Evolutionary conservation across 2,888 invertebrate genomes (phyloP), one percentile per base, ranked within the genome.

Genomic region (Embidobia sp.): DNA sequence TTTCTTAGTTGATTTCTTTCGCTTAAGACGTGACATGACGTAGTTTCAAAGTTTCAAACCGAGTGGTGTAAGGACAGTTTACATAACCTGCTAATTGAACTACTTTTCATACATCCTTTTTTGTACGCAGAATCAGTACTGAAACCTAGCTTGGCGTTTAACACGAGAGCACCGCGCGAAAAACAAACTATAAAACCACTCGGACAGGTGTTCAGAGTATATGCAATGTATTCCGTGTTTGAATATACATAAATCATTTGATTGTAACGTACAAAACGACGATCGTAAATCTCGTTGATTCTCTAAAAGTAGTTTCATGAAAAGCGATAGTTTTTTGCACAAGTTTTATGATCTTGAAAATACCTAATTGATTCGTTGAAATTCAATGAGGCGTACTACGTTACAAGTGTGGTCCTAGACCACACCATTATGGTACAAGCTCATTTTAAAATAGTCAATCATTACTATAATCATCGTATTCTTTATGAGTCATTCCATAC

Each of bases 241-340:
- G 59, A 51, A 69, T 51, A 27, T 42, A 59, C 49, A 69, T 69
- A 69, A 69, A 69, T 69, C 69, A 69, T 69, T 69, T 51, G 49
- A 49, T 59, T 69, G 42, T 35, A 49, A 48, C 40, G 13, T 33
- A 51, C 33, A 44, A 49, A 69, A 69, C 42, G 18, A 33, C 49
- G 26, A 33, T 49, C 57, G 40, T 67, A 67, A 67, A 67, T 67
- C 67, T 67, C 29, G 22, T 13, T 55, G 33, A 53, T 46, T 13
- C 31, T 67, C 40, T 31, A 37, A 22, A 40, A 48, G 67, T 40
- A 49, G 31, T 57, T 57, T 67, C 19, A 16, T 49, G 48, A 46
- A 57, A 64, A 64, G 51, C 33, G 51, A 64, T 64, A 64, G 16
- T 31, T 27, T 26, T 53, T 37, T 22, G 11, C 8, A 6, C 19